Conservation (phyloP, 2,888 invertebrate species). For the Panzeria rudis region DNA sequence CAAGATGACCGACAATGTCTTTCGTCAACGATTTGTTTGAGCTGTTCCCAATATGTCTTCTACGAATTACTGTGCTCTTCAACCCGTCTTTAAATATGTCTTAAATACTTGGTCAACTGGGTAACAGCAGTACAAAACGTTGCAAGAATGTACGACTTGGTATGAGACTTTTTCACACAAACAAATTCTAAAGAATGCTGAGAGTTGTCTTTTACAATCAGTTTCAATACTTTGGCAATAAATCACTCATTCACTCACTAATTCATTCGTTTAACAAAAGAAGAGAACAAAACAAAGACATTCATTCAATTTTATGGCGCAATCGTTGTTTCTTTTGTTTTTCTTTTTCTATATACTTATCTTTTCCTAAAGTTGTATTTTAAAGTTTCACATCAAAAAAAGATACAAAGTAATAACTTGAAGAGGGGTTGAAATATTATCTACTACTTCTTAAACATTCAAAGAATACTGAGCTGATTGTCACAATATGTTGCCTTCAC, state of each 20-base stretch:
- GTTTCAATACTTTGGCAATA: slow-evolving; percentile 80
- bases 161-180: slow-evolving; percentile 33
- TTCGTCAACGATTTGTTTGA: too few relatives aligned
- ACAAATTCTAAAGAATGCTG: slow-evolving; percentile 63
- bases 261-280: slow-evolving; percentile 69
- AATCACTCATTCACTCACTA: slow-evolving; percentile 80
- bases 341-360: not conserved
- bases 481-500: slow-evolving; percentile 54
- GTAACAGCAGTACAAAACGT: not conserved
- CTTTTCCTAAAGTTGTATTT: slow-evolving; percentile 27
- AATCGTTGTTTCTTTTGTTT: slow-evolving; percentile 25
- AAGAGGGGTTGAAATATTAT: slow-evolving; percentile 67
- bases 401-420: slow-evolving; percentile 27
- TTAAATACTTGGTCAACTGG: too few relatives aligned
- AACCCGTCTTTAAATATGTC: too few relatives aligned
- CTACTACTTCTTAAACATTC: slow-evolving; percentile 41
- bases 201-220: slow-evolving; percentile 77
- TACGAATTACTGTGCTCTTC: too few relatives aligned
- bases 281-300: slow-evolving; percentile 61
- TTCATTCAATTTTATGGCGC: slow-evolving; percentile 70
- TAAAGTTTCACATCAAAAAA: slow-evolving; percentile 27
- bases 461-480: slow-evolving; percentile 38
- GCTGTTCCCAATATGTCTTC: too few relatives aligned
- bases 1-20: too few relatives aligned
- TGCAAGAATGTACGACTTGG: slow-evolving; percentile 12